phyloP scores from a whole-genome alignment of 1,140 invertebrate species.

The Agrypnia vestita region DNA sequence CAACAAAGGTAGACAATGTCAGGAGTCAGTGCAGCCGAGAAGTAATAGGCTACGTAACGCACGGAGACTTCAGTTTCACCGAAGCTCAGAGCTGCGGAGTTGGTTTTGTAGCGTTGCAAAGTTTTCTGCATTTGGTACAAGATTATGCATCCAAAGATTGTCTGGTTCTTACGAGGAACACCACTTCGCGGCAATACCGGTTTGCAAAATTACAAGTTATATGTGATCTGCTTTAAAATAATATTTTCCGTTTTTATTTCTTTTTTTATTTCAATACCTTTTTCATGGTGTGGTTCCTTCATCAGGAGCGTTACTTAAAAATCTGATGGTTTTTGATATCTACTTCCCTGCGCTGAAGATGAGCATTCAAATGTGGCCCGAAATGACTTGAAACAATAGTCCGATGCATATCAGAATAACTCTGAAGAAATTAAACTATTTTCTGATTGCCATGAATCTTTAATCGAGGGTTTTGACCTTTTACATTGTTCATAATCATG shows the following conservation, averaged over 20 bases:
- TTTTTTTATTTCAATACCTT: not conserved
- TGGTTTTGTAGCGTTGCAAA: conserved; percentile 78
- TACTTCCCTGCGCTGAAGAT: no score
- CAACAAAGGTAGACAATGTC: conserved; percentile 73
- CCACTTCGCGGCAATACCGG: conserved; percentile 68
- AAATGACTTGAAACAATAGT: no score
- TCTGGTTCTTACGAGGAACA: conserved; percentile 68
- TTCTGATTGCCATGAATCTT: no score
- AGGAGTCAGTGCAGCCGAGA: conserved; percentile 78
- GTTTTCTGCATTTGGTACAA: conserved; percentile 71
- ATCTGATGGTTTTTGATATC: no score
- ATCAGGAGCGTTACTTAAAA: no score
- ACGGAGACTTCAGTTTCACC: conserved; percentile 81
- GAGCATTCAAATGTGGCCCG: no score
- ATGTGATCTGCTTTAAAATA: not conserved
- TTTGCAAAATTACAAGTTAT: conserved; percentile 66
- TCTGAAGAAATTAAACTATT: no score
- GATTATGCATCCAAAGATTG: conserved; percentile 55
- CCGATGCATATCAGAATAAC: no score
- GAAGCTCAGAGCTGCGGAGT: conserved; percentile 77
- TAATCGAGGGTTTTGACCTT: no score
- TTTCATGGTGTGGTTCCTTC: no score
- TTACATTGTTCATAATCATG: no score
- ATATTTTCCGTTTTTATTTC: not conserved
- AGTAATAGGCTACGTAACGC: conserved; percentile 82